These are phyloP conservation scores for Camponotus floridanus DNA, from an alignment of 1,140 invertebrate species.

Conservation along the genomic window DNA sequence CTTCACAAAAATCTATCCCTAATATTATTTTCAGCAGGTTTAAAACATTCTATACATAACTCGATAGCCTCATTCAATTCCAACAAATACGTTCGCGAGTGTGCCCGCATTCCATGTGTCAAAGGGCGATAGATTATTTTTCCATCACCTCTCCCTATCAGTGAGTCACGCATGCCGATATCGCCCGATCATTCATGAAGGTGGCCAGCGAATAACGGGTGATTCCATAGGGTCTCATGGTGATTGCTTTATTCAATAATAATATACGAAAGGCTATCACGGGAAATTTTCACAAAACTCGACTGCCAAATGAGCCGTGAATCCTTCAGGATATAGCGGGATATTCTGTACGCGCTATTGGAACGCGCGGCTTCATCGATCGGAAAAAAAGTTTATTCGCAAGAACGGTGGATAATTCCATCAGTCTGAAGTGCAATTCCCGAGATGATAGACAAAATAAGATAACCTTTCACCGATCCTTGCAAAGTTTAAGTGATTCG, in stretches of 20 bases:
- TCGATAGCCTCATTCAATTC: conserved; percentile 34
- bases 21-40: conserved; percentile 23
- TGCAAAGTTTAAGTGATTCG: conserved; percentile 47
- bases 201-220: conserved; percentile 60
- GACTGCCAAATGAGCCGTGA: conserved; percentile 70
- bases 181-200: conserved; percentile 60
- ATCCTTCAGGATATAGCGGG: conserved; percentile 43
- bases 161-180: conserved; percentile 34
- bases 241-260: conserved; percentile 82
- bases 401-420: conserved; percentile 51
- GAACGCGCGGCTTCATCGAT: conserved; percentile 56
- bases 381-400: conserved; percentile 46
- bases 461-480: background rate
- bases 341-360: conserved; percentile 23
- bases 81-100: conserved; percentile 19
- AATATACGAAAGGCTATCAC: conserved; percentile 70
- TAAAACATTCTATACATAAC: background rate
- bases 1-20: background rate
- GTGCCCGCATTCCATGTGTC: conserved; percentile 44
- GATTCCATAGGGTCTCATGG: conserved; percentile 60
- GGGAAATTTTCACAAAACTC: conserved; percentile 77
- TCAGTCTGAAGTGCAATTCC: conserved; percentile 29
- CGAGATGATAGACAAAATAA: conserved; percentile 44
- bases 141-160: conserved; percentile 50
- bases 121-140: conserved; percentile 66